Evolutionary conservation across 2,888 invertebrate species (phyloP), one percentile per base, ranked within the genome.

Genomic region (Caenorhabditis sp.): DNA sequence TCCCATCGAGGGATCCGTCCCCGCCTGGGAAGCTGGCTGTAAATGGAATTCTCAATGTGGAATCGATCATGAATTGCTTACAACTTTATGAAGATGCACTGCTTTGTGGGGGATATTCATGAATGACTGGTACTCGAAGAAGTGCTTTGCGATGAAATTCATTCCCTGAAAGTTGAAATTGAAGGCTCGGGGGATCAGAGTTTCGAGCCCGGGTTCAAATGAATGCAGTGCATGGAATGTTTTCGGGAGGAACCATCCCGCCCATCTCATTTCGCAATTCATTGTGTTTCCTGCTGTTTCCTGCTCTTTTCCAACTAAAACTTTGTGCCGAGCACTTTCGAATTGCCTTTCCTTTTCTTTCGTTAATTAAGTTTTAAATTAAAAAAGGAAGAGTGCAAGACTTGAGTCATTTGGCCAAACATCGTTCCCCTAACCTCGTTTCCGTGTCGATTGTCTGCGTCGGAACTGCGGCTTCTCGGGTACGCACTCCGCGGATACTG

Each of bases 131-230:
- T 88, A 88, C 58, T 88, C 88, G 78, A 87, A 88, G 65, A 88
- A 88, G 72, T 88, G 88, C 65, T 88, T 88, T 7, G 88, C 88
- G 59, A 88, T 83, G 83, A 86, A 87, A 59, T 88, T 88, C 88
- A 88, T 88, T 26, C 85, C 85, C 85, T 85, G 73, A 77, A 83
- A 72, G 43, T n/a, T n/a, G n/a, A n/a, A n/a, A n/a, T n/a, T n/a
- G n/a, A n/a, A n/a, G n/a, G n/a, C n/a, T n/a, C n/a, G n/a, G n/a
- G n/a, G n/a, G n/a, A n/a, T n/a, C n/a, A n/a, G n/a, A n/a, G n/a
- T n/a, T n/a, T n/a, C n/a, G n/a, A n/a, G n/a, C n/a, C n/a, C 22
- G 37, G 20, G 48, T 46, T 15, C 26, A 6, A 15, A 32, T 7
- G 32, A 46, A 52, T 26, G 7, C 24, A 7, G 26, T 30, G 26